Base-by-base conservation (phyloP, 2,113 vertebrate genomes). In the Machaerirhynchus nigripectus region DNA sequence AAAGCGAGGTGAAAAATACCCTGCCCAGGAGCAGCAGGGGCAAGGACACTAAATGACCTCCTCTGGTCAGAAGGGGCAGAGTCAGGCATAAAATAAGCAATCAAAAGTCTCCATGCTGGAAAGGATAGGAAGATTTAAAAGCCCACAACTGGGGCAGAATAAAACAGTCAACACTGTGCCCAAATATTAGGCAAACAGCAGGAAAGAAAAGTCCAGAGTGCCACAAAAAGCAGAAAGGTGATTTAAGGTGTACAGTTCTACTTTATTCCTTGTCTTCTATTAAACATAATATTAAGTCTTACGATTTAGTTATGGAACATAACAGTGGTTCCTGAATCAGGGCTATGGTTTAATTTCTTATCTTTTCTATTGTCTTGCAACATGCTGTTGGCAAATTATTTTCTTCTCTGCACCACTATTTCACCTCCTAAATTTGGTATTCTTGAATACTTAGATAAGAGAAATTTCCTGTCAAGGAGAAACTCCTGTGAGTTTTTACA, bases 1-100 rank as follows among this genome's bases (percentile, higher is more conserved):
- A 76, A 88, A 83, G 10, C 16, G 49, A 49, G 21, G 44, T 33
- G 65, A 80, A 86, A 67, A 89, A 47, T 3, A 69, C 13, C 20
- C 47, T 24, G 55, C 15, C 35, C 76, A 68, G 0, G 0, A 83
- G 33, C 10, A 85, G 27, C 13, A 67, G 23, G 6, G 23, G 2
- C 5, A 56, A 50, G 24, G 20, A 92, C 9, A 6, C 31, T 49
- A 26, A 78, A 44, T 7, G 5, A 46, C 2, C 13, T 82, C 6
- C 33, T 63, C 28, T 70, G 35, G 19, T 40, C 37, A 87, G 47
- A 44, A 78, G 31, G 19, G 67, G 19, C 24, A 78, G 37, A 65
- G 17, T 8, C n/a, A 88, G 33, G 19, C 22, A 53, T 44, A 78
- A 82, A 88, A 50, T 4, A 40, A 30, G 24, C 27, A 73, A 37